A percentile compares a stretch with the other conserved stretches of the same genome.
These are phyloP conservation scores for Gymnobelideus leadbeateri DNA, from an alignment of 2,113 vertebrate species.

Conservation along the genomic window DNA sequence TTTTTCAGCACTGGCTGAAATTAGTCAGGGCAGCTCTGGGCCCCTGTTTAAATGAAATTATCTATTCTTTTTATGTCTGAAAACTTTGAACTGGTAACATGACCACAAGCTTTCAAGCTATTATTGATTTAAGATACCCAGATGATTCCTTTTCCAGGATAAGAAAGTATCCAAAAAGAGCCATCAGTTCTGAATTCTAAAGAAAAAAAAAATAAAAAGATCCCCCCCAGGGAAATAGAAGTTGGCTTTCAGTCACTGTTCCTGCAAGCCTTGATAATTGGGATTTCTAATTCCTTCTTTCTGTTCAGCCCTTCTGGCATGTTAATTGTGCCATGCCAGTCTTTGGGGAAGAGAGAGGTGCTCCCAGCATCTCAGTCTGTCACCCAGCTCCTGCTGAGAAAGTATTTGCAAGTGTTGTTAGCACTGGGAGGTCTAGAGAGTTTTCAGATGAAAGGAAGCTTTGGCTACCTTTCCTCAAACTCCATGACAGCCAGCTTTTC, in stretches of 20 bases:
- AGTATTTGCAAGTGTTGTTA: background rate
- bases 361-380: background rate
- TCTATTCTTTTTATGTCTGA: background rate
- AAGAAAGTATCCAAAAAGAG: background rate
- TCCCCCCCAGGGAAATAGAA: background rate
- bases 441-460: background rate
- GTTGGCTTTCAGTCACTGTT: accelerated
- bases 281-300: background rate
- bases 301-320: background rate
- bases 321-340: background rate
- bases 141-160: background rate
- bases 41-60: background rate
- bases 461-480: background rate
- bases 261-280: background rate
- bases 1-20: background rate
- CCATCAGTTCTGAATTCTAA: background rate
- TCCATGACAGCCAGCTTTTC: background rate
- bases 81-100: background rate
- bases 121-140: background rate
- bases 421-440: background rate
- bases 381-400: background rate
- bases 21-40: background rate
- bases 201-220: background rate
- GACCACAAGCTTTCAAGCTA: background rate
- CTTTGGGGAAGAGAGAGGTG: background rate